These are phyloP conservation scores for Leptogaster cylindrica DNA, from an alignment of 2,888 invertebrate genomes.

Conservation along the genomic window DNA sequence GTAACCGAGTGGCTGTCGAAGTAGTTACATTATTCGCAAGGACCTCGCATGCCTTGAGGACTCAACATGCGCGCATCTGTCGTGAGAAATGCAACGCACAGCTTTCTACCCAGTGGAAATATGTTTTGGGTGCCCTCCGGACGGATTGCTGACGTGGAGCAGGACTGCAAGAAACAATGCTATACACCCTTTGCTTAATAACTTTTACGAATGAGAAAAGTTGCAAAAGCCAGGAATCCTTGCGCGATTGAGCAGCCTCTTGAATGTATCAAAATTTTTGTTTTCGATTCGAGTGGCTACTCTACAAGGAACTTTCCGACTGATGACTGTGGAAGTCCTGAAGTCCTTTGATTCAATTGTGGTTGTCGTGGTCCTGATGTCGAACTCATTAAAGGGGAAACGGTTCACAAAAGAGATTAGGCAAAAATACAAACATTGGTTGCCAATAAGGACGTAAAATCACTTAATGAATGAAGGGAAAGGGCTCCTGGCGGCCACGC, in stretches of 20 bases:
- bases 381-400: conserved; percentile 27
- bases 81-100: conserved; percentile 17
- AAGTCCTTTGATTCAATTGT: conserved; percentile 16
- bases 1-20: neutral
- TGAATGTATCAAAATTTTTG: conserved; percentile 46
- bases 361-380: conserved; percentile 14
- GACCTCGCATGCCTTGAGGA: conserved; percentile 7
- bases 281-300: conserved; percentile 34
- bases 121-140: neutral
- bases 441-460: neutral
- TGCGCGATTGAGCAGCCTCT: conserved; percentile 36
- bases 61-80: conserved; percentile 19
- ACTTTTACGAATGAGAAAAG: neutral
- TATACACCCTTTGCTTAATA: conserved; percentile 42
- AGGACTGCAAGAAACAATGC: neutral
- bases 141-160: neutral
- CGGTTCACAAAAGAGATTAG: conserved; percentile 11
- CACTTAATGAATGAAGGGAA: neutral
- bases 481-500: neutral
- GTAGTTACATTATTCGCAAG: neutral
- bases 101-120: neutral
- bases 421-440: conserved; percentile 26
- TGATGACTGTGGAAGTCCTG: neutral
- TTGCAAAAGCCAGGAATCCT: neutral
- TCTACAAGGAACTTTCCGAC: neutral